Evolutionary conservation across 2,888 invertebrate genomes (phyloP), one percentile per base, ranked within the genome.

Genomic region (Lordiphosa andalusiaca): DNA sequence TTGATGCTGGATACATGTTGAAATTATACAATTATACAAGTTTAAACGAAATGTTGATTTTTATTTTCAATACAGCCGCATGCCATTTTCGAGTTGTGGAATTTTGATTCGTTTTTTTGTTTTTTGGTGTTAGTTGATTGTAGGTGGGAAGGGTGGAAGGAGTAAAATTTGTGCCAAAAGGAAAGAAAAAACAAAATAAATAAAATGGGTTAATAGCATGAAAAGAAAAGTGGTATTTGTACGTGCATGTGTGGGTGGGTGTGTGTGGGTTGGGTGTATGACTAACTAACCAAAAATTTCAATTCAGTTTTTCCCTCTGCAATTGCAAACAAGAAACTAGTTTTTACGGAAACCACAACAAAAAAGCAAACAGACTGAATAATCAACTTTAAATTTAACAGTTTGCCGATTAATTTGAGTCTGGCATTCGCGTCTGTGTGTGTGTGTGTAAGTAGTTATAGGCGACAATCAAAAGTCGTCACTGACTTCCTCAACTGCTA

Each of bases 141-240:
- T 47, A 19, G 30, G 16, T 16, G 16, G 9, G 1, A 21, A 30
- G 30, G 21, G 21, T 16, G 33, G 21, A 16, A 25, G 12, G 19
- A 13, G 13, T 12, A 42, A 33, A 33, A 25, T 25, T 25, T 6
- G 25, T 25, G 25, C 25, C 25, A 25, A 40, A 57, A 61, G 44
- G 39, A 33, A 77, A 55, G 42, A 74, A 53, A 54, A 49, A 53
- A 59, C 53, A 60, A 60, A 59, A 52, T 55, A 75, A 75, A 75
- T 62, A 44, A 67, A 59, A 49, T 58, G 52, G 50, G 77, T 83
- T 73, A 83, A 73, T 67, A 57, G 54, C 41, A 52, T 47, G 41
- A 44, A 16, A 49, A 48, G 54, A 41, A 52, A 60, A 53, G 39
- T 58, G 52, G 50, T 39, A 46, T 10, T 39, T 48, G 48, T 40